Conservation (phyloP, 2,888 invertebrate species). For the Hermodice carunculata region DNA sequence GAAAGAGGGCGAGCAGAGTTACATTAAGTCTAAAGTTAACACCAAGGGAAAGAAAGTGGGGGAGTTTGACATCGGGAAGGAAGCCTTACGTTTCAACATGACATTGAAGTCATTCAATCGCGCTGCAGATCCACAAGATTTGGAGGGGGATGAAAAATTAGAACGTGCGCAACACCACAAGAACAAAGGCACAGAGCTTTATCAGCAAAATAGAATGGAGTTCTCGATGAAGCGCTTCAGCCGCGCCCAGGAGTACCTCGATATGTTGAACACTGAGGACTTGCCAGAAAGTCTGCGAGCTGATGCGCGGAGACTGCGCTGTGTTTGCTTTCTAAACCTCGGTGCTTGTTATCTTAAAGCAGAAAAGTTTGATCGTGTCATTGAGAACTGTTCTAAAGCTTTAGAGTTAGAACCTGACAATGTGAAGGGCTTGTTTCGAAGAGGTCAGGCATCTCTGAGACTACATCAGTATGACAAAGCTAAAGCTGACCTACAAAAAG, state of each 20-base stretch:
- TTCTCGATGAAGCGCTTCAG: conserved; percentile 36
- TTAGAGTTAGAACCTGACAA: conserved; percentile 80
- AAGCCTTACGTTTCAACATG: conserved; percentile 35
- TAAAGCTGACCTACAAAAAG: conserved; percentile 26
- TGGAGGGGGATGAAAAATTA: conserved; percentile 38
- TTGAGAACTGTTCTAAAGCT: conserved; percentile 81
- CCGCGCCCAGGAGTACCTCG: conserved; percentile 26
- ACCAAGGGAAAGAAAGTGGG: conserved; percentile 26
- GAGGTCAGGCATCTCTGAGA: conserved; percentile 75
- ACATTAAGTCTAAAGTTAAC: conserved; percentile 41
- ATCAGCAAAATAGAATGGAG: conserved; percentile 21
- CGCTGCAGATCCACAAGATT: conserved; percentile 33
- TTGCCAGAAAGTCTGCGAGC: conserved; percentile 8
- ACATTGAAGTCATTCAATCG: conserved; percentile 28
- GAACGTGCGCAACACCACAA: conserved; percentile 44
- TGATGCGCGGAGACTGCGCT: conserved; percentile 21
- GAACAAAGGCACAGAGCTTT: conserved; percentile 39
- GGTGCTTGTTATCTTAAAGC: conserved; percentile 73
- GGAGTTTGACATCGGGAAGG: conserved; percentile 20
- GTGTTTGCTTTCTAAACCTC: conserved; percentile 39
- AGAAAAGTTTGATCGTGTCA: conserved; percentile 79
- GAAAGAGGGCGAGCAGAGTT: conserved; percentile 37
- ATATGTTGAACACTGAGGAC: conserved; percentile 18
- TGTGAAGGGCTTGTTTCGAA: conserved; percentile 89
- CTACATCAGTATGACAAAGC: conserved; percentile 35